These are phyloP conservation scores for Sycophila sp. DNA, from an alignment of 1,140 invertebrate species.

Conservation along the genomic window DNA sequence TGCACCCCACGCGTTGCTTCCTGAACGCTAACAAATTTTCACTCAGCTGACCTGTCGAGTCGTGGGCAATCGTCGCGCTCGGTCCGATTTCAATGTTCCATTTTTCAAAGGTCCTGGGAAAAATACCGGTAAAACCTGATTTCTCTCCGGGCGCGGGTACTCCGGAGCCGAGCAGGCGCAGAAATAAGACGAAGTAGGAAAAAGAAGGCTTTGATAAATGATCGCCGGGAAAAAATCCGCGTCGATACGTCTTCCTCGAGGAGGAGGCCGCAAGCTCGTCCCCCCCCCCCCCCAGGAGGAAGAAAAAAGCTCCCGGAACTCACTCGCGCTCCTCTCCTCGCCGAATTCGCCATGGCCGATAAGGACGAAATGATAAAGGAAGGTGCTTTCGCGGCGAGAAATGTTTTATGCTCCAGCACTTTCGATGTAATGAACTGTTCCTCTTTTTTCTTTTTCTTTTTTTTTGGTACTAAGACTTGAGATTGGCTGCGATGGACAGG, in stretches of 20 bases:
- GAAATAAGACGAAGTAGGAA: conserved; percentile 43
- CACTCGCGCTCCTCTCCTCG: background rate
- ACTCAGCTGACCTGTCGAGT: too few species aligned
- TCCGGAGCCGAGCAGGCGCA: conserved; percentile 25
- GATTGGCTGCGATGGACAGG: too few species aligned
- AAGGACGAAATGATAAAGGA: conserved; percentile 37
- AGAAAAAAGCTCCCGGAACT: conserved; percentile 25
- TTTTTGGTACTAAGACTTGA: too few species aligned
- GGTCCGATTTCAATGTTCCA: background rate
- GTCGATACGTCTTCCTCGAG: conserved; percentile 63
- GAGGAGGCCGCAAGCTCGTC: conserved; percentile 38
- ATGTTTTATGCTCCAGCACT: conserved; percentile 27
- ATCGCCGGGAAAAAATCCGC: conserved; percentile 61
- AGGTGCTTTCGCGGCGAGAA: conserved; percentile 13
- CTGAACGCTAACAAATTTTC: too few species aligned
- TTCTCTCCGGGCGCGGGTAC: background rate
- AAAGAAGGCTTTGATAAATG: conserved; percentile 63
- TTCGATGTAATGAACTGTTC: conserved; percentile 4
- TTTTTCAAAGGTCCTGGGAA: conserved; percentile 32
- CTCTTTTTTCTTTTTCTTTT: too few species aligned
- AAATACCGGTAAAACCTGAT: conserved; percentile 20
- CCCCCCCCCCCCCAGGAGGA: background rate
- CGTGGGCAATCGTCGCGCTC: too few species aligned
- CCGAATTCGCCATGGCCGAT: too few species aligned
- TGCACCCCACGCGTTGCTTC: too few species aligned